Conservation (phyloP, 2,113 vertebrate species). For the Pedionomus torquatus region DNA sequence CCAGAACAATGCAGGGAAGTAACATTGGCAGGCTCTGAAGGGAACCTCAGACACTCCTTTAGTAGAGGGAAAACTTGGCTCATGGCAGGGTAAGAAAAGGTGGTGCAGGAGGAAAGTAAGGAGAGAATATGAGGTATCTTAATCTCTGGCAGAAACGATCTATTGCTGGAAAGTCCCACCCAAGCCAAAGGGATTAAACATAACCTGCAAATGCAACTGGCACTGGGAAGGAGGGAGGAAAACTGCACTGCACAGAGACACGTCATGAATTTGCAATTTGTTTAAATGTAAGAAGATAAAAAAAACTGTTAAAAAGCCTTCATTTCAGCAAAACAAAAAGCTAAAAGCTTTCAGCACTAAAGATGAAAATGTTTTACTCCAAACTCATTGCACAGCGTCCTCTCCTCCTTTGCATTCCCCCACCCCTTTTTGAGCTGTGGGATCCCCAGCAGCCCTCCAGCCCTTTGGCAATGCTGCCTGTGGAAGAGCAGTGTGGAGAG, state of each 20-base stretch:
- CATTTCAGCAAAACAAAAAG: background rate
- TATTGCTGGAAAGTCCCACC: background rate
- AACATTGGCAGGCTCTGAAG: conserved; percentile 21
- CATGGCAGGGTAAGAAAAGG: background rate
- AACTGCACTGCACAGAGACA: background rate
- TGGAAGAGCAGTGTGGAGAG: background rate
- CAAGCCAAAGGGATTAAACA: conserved; percentile 23
- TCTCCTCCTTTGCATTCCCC: background rate
- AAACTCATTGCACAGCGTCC: background rate
- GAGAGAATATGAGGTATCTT: conserved; percentile 45
- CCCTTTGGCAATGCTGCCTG: background rate
- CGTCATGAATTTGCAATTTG: background rate
- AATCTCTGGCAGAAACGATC: background rate
- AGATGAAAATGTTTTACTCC: background rate
- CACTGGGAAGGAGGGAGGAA: background rate
- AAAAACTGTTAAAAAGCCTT: background rate
- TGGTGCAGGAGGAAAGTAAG: conserved; percentile 11
- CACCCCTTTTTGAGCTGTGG: background rate
- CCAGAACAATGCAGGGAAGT: conserved; percentile 62
- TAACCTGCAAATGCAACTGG: background rate
- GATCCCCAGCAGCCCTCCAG: background rate
- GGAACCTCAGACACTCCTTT: background rate
- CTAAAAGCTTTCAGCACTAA: background rate
- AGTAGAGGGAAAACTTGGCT: conserved; percentile 24
- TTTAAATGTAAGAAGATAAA: background rate